Percentiles rank a stretch among this genome's conserved stretches.
These are phyloP conservation scores for Itoplectis maculator DNA, from an alignment of 2,888 invertebrate genomes.

Conservation along the genomic window DNA sequence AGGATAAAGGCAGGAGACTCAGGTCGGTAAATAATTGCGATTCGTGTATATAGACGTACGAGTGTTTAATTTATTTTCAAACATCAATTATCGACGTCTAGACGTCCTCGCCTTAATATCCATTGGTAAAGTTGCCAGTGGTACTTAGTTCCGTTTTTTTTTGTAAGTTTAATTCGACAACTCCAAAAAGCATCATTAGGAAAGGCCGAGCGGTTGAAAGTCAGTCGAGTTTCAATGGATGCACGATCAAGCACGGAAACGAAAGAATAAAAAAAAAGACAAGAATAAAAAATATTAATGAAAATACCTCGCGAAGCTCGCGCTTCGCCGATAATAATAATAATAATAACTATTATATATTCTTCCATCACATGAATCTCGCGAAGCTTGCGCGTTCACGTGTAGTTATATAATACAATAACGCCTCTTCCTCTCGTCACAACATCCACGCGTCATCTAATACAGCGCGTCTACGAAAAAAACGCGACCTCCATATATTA, in stretches of 20 bases:
- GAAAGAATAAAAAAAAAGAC: conserved; percentile 30
- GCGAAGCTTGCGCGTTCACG: conserved; percentile 58
- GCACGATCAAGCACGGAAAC: conserved; percentile 69
- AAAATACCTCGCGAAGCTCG: conserved; percentile 20
- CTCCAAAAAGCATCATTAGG: conserved; percentile 67
- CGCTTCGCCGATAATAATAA: conserved; percentile 47
- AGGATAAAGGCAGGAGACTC: background rate
- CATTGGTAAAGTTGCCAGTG: conserved; percentile 57
- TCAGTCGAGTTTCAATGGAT: conserved; percentile 69
- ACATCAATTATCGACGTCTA: conserved; percentile 77
- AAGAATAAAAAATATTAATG: conserved; percentile 24
- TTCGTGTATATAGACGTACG: conserved; percentile 59
- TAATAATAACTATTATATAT: conserved; percentile 40
- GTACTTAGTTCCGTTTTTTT: conserved; percentile 15
- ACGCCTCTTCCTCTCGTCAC: conserved; percentile 44
- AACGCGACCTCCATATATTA: conserved; percentile 42
- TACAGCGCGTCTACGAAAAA: conserved; percentile 47
- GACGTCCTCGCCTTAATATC: conserved; percentile 69
- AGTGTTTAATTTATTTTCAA: conserved; percentile 76
- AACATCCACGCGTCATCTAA: conserved; percentile 46
- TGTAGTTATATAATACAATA: conserved; percentile 59
- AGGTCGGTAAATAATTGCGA: conserved; percentile 7
- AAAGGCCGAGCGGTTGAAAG: conserved; percentile 68
- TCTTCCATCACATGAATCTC: conserved; percentile 59
- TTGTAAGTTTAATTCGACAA: conserved; percentile 64